Conservation (phyloP, 64 coral and sea anemone genomes). For the Orbicella faveolata region DNA sequence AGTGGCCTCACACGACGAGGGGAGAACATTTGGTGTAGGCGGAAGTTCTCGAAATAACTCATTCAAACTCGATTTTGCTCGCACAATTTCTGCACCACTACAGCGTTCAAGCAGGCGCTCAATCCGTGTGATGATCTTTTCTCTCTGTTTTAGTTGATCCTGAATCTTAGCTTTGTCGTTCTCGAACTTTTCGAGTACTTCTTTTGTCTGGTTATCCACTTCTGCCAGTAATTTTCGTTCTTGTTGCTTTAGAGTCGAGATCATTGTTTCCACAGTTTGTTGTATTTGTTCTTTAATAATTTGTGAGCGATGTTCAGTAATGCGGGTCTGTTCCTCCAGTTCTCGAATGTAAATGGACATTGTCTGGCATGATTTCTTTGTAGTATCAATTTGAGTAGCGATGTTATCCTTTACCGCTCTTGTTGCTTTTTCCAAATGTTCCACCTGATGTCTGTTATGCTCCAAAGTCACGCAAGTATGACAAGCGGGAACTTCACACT, state of each 20-base stretch:
- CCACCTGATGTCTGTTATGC: constrained; percentile 7
- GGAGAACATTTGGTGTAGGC: background rate
- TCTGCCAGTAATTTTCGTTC: background rate
- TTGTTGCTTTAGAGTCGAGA: background rate
- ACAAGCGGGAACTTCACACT: background rate
- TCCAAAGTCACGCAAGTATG: background rate
- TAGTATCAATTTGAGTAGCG: background rate
- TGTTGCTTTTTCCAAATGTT: constrained; percentile 14
- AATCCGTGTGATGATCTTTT: background rate
- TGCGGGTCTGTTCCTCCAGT: background rate
- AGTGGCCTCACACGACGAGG: background rate
- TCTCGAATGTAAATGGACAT: background rate
- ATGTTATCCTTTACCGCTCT: background rate
- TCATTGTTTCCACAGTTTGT: background rate
- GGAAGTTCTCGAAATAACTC: background rate
- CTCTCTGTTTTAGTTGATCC: background rate
- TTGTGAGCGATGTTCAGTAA: background rate
- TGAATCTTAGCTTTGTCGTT: background rate
- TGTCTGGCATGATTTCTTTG: background rate
- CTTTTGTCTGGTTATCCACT: background rate
- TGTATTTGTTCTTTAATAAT: background rate
- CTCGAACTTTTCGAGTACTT: background rate
- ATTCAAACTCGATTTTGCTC: background rate
- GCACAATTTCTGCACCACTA: background rate
- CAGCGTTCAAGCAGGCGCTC: background rate